Percentiles rank a stretch among this genome's conserved stretches.
phyloP scores from a whole-genome alignment of 2,797 vertebrate genomes.

The Antennarius maculatus region DNA sequence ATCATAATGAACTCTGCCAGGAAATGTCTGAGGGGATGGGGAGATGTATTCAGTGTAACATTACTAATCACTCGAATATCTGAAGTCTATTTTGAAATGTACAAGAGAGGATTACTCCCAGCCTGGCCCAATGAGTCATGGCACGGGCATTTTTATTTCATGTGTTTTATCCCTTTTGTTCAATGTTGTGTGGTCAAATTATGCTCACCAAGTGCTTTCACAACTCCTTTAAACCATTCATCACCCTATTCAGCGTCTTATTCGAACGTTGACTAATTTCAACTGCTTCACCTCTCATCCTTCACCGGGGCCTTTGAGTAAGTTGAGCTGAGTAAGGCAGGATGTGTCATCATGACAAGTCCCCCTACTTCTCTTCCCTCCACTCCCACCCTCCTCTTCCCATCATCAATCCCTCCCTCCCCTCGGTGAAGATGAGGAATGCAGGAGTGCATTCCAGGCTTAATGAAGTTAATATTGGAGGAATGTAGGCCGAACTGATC shows the following conservation, averaged over 20 bases:
- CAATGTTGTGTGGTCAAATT: slow-evolving; percentile 42
- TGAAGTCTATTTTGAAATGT: neutral
- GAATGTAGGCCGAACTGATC: slow-evolving; percentile 83
- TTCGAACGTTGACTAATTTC: slow-evolving; percentile 59
- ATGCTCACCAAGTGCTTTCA: slow-evolving; percentile 38
- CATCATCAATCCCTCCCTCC: slow-evolving; percentile 73
- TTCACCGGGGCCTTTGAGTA: slow-evolving; percentile 40
- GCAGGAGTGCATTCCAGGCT: slow-evolving; percentile 85
- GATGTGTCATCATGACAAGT: slow-evolving; percentile 52
- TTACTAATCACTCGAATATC: neutral
- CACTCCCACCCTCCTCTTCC: slow-evolving; percentile 57
- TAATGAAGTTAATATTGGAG: slow-evolving; percentile 91
- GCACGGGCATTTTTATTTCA: slow-evolving; percentile 39
- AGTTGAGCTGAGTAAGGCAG: slow-evolving; percentile 42
- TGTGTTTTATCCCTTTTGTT: slow-evolving; percentile 53
- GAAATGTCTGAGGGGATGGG: neutral
- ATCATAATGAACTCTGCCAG: slow-evolving; percentile 10
- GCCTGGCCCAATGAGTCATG: slow-evolving; percentile 56
- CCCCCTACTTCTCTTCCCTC: slow-evolving; percentile 29
- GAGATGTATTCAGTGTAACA: no score
- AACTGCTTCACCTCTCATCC: slow-evolving; percentile 45
- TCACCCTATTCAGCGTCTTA: slow-evolving; percentile 40
- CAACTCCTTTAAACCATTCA: slow-evolving; percentile 51
- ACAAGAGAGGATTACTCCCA: slow-evolving; percentile 17
- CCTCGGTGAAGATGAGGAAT: slow-evolving; percentile 82